phyloP scores from a whole-genome alignment of 92 coral and sea anemone species.

The Porites cylindrica region DNA sequence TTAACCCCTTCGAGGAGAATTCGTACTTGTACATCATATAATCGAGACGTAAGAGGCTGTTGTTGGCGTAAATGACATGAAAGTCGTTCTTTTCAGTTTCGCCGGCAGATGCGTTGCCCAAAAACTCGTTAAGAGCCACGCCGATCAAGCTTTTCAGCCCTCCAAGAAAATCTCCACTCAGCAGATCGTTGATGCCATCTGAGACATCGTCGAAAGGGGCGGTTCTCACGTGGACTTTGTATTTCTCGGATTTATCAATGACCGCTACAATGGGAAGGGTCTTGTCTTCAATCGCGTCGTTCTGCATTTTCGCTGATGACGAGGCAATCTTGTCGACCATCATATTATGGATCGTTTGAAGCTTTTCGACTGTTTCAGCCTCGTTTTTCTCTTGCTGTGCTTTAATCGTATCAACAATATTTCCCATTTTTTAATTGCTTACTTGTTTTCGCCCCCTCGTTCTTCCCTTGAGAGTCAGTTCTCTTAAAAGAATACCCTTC shows the following conservation, averaged over 20 bases:
- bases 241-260: slow-evolving; percentile 41
- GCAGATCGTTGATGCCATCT: not conserved
- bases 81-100: slow-evolving; percentile 21
- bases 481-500: too few species aligned
- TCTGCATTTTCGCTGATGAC: slow-evolving; percentile 18
- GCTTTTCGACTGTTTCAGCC: slow-evolving; percentile 9
- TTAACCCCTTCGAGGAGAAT: slow-evolving; percentile 36
- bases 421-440: slow-evolving; percentile 1
- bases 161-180: slow-evolving; percentile 30
- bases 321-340: slow-evolving; percentile 38
- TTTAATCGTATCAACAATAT: not conserved
- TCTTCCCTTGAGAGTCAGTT: too few species aligned
- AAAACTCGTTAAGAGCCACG: not conserved
- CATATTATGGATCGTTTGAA: slow-evolving; percentile 43
- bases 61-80: slow-evolving; percentile 36
- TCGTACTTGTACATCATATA: slow-evolving; percentile 49
- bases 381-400: slow-evolving; percentile 18
- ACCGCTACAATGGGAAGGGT: slow-evolving; percentile 41
- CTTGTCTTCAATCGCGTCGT: slow-evolving; percentile 38
- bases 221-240: slow-evolving; percentile 33
- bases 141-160: slow-evolving; percentile 25
- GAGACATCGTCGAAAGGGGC: slow-evolving; percentile 26
- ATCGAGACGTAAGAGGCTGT: slow-evolving; percentile 55
- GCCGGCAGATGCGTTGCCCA: slow-evolving; percentile 40
- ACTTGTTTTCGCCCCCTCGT: not conserved